phyloP scores from a whole-genome alignment of 2,888 invertebrate genomes.

The Dryocosmus kuriphilus region DNA sequence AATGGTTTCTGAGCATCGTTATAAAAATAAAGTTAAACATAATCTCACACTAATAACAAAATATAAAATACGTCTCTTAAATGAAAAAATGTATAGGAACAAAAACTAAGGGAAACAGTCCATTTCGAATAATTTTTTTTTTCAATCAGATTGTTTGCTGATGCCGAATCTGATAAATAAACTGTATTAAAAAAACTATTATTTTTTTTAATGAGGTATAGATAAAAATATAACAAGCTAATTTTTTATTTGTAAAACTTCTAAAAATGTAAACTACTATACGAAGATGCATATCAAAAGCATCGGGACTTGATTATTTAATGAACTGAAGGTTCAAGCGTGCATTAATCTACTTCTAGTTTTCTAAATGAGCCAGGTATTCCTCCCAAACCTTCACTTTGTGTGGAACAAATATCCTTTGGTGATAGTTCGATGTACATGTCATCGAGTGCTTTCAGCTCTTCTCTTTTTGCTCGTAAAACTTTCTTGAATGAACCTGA shows the following conservation, averaged over 20 bases:
- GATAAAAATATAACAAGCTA: no score
- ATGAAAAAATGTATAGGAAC: not conserved
- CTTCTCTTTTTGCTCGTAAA: constrained; percentile 82
- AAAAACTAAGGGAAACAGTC: not conserved
- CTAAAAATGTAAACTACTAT: not conserved
- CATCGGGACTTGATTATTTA: not conserved
- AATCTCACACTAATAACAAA: not conserved
- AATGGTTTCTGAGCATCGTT: constrained; percentile 26
- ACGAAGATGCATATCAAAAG: no score
- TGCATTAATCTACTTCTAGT: constrained; percentile 90
- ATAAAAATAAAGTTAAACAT: constrained; percentile 10
- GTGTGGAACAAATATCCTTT: constrained; percentile 79
- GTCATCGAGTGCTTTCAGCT: constrained; percentile 85
- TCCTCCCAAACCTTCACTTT: constrained; percentile 84
- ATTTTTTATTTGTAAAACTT: not conserved
- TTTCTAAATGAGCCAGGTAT: constrained; percentile 91
- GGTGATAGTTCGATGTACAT: constrained; percentile 86
- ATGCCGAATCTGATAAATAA: not conserved
- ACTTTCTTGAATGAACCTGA: constrained; percentile 81
- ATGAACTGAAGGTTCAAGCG: not conserved
- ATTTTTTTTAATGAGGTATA: no score
- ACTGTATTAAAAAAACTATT: no score
- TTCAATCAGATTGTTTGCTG: not conserved
- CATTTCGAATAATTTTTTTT: not conserved
- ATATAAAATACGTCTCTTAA: not conserved